Conservation (phyloP, 2,113 vertebrate species). For the Thermophis baileyi region DNA sequence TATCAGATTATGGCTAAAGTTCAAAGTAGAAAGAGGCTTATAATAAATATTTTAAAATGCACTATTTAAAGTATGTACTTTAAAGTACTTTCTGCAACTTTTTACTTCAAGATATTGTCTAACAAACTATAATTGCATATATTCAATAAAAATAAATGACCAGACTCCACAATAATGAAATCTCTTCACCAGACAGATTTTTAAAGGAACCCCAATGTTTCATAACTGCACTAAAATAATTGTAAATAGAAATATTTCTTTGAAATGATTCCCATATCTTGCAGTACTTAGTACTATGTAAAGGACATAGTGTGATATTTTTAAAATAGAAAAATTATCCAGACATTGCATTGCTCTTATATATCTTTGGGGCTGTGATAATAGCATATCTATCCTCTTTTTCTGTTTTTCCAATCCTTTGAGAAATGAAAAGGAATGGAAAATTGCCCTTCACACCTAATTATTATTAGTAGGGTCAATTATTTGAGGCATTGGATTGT, state of each 20-base stretch:
- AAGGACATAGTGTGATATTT: not conserved
- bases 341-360: not conserved
- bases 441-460: too few relatives aligned
- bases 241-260: not conserved
- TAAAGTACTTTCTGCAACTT: not conserved
- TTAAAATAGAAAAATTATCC: not conserved
- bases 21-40: not conserved
- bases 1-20: not conserved
- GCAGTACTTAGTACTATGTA: not conserved
- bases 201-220: not conserved
- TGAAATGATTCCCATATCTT: not conserved
- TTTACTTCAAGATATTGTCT: not conserved
- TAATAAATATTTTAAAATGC: not conserved
- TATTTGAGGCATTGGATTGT: not conserved
- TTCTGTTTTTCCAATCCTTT: too few relatives aligned
- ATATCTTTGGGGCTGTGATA: not conserved
- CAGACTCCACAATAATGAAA: not conserved
- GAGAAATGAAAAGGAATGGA: conserved; percentile 21
- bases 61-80: not conserved
- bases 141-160: not conserved
- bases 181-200: not conserved
- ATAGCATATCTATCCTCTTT: not conserved
- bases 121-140: not conserved
- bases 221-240: not conserved
- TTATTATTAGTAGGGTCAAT: not conserved